Conservation (phyloP, 1,140 invertebrate genomes). For the Megalopta genalis region DNA sequence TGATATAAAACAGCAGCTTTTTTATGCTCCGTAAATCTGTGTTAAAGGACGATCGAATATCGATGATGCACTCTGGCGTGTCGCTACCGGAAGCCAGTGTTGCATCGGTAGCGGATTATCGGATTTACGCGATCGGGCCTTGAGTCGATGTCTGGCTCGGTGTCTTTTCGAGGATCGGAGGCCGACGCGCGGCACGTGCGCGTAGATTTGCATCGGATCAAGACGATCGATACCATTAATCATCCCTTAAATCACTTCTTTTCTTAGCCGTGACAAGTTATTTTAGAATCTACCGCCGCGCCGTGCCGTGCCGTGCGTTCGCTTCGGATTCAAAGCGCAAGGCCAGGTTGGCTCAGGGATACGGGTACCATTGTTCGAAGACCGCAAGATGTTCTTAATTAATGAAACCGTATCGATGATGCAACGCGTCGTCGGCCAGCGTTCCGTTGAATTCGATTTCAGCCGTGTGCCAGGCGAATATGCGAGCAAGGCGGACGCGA, state of each 20-base stretch:
- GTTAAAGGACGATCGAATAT: background rate
- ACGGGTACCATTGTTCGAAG: too few species aligned
- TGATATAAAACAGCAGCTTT: too few species aligned
- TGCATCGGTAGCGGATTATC: background rate
- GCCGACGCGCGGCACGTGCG: background rate
- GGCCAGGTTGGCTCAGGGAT: too few species aligned
- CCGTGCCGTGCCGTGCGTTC: background rate
- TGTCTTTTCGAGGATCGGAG: conserved; percentile 1
- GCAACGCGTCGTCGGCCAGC: too few species aligned
- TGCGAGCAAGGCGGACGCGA: too few species aligned
- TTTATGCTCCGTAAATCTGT: too few species aligned
- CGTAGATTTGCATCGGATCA: conserved; percentile 31
- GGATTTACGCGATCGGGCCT: background rate
- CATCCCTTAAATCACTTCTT: conserved; percentile 28
- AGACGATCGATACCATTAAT: conserved; percentile 18
- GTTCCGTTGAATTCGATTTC: too few species aligned
- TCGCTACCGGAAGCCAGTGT: background rate
- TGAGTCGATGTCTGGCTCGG: background rate
- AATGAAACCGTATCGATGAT: too few species aligned
- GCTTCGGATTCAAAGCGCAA: too few species aligned
- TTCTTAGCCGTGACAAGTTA: conserved; percentile 29
- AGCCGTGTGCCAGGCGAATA: too few species aligned
- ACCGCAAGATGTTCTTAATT: too few species aligned
- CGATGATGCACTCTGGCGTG: background rate
- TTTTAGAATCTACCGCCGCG: background rate